phyloP scores from a whole-genome alignment of 92 coral and sea anemone species.

The Nematostella vectensis region DNA sequence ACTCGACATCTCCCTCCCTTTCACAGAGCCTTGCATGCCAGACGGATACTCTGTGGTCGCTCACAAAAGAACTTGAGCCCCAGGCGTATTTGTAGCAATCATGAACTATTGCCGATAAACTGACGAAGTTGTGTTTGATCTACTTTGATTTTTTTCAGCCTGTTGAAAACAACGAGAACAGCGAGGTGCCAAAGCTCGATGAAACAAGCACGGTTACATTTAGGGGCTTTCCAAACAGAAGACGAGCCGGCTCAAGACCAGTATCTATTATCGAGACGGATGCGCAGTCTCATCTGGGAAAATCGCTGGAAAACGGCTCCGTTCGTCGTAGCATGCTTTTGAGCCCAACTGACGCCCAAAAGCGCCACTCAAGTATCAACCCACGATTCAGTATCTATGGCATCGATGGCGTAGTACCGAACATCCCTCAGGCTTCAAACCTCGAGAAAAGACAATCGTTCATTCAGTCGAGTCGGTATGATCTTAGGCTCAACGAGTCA shows the following conservation, averaged over 20 bases:
- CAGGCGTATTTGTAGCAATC: no score
- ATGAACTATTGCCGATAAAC: no score
- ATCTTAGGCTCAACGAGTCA: no score
- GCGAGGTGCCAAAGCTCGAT: neutral
- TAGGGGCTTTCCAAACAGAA: neutral
- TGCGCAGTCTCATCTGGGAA: neutral
- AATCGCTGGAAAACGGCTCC: neutral
- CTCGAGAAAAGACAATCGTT: no score
- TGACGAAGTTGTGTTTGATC: no score
- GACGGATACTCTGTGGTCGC: no score
- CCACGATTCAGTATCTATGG: conserved; percentile 1
- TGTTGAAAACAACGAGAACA: neutral
- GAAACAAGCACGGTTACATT: neutral
- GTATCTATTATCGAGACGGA: neutral
- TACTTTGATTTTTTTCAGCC: no score
- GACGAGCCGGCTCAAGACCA: neutral
- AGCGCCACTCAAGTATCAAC: neutral
- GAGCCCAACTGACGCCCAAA: neutral
- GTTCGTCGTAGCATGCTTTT: neutral
- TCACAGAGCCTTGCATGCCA: no score
- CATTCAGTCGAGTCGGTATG: no score
- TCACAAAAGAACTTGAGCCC: no score
- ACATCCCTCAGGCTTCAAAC: no score
- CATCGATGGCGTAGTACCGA: neutral
- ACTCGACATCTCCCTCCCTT: no score